Evolutionary conservation across 2,113 vertebrate species (phyloP), one percentile per base, ranked within the genome.

Genomic region (Dascyllus trimaculatus): DNA sequence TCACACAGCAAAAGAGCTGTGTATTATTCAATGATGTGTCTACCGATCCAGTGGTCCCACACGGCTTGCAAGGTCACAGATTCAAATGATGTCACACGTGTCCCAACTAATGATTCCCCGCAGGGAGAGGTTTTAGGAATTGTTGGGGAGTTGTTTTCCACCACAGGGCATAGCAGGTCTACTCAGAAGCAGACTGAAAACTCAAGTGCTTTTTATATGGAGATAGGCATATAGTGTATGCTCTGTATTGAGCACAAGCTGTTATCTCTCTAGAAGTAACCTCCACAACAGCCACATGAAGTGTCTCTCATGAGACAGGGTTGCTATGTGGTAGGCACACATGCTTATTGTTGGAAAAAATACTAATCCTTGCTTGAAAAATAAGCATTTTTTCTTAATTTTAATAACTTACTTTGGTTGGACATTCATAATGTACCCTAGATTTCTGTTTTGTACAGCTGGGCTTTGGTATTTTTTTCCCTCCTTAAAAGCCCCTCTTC

Each of bases 21-120:
- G 75, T 73, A 64, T 91, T 84, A 86, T 88, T 88, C 87, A 69
- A 71, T 89, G 87, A 91, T 84, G 81, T 76, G 73, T 84, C 75
- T 80, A 79, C 85, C 64, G 38, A 84, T 66, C 81, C 71, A 43
- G 40, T 51, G 80, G 68, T 82, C 78, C 71, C 79, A 26, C 21
- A 51, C 59, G 29, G 43, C 57, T 74, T 15, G 61, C 21, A 19
- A 70, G 86, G 88, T 86, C 86, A 75, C 57, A 40, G 26, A 82
- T 82, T 82, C 78, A 81, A 88, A 79, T 82, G 70, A 84, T 88
- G 82, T 84, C 87, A 84, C 78, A 62, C 29, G 64, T 84, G 78
- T 87, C 67, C 61, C 38, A 10, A 43, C 84, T 87, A 91, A 90
- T 88, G 80, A 90, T 75, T 82, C 61, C 64, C 52, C 25, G 0